phyloP scores from a whole-genome alignment of 92 coral and sea anemone genomes.

The Palythoa grandis region DNA sequence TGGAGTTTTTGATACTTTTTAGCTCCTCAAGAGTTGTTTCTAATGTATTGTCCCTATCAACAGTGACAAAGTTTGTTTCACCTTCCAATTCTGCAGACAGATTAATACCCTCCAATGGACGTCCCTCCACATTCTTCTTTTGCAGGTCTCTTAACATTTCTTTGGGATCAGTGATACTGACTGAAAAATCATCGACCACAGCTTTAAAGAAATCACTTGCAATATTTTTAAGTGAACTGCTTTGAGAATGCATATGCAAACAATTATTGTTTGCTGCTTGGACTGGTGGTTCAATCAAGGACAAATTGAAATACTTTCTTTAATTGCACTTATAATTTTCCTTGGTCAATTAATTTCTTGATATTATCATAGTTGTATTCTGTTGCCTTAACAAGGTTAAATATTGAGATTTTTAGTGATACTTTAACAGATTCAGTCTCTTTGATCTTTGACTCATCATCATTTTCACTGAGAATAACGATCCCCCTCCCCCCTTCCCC shows the following conservation, averaged over 20 bases:
- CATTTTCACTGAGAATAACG: slow-evolving; percentile 46
- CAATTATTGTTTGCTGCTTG: neutral
- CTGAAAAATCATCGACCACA: neutral
- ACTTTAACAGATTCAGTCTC: slow-evolving; percentile 67
- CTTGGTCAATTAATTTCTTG: slow-evolving; percentile 70
- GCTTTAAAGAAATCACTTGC: neutral
- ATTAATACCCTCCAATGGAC: slow-evolving; percentile 58
- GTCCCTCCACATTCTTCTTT: slow-evolving; percentile 56
- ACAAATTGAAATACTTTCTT: slow-evolving; percentile 62
- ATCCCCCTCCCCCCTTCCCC: slow-evolving; percentile 33
- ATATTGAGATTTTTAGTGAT: slow-evolving; percentile 60
- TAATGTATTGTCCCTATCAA: slow-evolving; percentile 62
- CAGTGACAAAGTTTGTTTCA: slow-evolving; percentile 65
- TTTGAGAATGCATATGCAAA: neutral
- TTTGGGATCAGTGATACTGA: neutral
- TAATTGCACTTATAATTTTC: slow-evolving; percentile 61
- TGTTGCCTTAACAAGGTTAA: slow-evolving; percentile 44
- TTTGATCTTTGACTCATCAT: slow-evolving; percentile 31
- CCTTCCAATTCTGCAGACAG: slow-evolving; percentile 25
- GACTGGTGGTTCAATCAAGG: neutral
- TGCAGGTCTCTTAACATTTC: slow-evolving; percentile 20
- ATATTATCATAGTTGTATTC: slow-evolving; percentile 62
- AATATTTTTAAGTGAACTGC: neutral
- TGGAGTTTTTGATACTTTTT: slow-evolving; percentile 42
- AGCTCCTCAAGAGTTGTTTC: slow-evolving; percentile 69